Conservation (phyloP, 2,888 invertebrate species). For the Cyclophora albipunctata region DNA sequence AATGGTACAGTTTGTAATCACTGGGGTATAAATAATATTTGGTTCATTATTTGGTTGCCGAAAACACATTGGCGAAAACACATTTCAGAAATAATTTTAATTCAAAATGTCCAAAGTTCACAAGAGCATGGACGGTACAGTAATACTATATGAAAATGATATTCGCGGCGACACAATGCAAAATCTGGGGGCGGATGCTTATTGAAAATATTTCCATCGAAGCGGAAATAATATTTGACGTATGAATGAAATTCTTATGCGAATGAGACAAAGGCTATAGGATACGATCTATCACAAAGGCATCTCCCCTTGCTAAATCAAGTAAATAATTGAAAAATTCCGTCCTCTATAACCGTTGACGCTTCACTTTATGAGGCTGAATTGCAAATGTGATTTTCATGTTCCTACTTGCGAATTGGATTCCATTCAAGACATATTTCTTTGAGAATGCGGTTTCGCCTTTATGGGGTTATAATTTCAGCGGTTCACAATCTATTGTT, state of each 20-base stretch:
- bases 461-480: not conserved
- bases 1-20: too few species aligned
- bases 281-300: slow-evolving; percentile 30
- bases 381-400: slow-evolving; percentile 21
- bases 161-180: slow-evolving; percentile 36
- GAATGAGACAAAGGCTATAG: slow-evolving; percentile 38
- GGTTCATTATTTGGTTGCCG: too few species aligned
- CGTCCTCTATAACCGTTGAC: slow-evolving; percentile 14
- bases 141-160: slow-evolving; percentile 25
- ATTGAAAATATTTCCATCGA: slow-evolving; percentile 64
- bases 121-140: slow-evolving; percentile 5
- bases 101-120: too few species aligned
- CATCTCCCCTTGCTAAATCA: slow-evolving; percentile 29
- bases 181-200: slow-evolving; percentile 39
- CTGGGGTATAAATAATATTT: too few species aligned
- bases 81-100: too few species aligned
- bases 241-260: slow-evolving; percentile 53
- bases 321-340: slow-evolving; percentile 42
- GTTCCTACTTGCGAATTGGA: slow-evolving; percentile 13
- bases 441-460: not conserved
- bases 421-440: slow-evolving; percentile 9
- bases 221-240: slow-evolving; percentile 56
- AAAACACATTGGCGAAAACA: too few species aligned
- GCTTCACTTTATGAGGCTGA: slow-evolving; percentile 17
- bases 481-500: not conserved